Conservation (phyloP, 1,140 invertebrate genomes). For the Tetragonula clypearis region DNA sequence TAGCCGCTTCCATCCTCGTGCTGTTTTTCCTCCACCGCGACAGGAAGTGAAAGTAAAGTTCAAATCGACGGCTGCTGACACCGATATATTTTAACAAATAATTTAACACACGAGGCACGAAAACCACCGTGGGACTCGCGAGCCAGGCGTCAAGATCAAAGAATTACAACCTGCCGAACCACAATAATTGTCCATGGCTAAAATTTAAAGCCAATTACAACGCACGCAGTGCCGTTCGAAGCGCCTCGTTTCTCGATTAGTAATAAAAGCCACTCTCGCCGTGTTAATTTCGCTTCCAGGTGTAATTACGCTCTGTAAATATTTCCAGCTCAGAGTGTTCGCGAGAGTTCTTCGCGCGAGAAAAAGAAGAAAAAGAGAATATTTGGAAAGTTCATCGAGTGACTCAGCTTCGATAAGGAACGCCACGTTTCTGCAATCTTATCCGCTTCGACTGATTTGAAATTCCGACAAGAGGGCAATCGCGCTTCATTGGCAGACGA, state of each 20-base stretch:
- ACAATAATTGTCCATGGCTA: background rate
- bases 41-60: conserved; percentile 22
- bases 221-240: background rate
- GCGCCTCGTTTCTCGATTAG: background rate
- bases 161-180: background rate
- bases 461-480: conserved; percentile 20
- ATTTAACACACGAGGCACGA: background rate
- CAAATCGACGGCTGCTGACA: background rate
- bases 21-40: background rate
- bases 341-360: background rate
- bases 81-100: background rate
- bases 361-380: background rate
- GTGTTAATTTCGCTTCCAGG: background rate
- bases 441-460: background rate
- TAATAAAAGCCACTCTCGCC: background rate
- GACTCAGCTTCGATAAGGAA: background rate
- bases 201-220: background rate
- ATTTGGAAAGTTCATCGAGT: background rate
- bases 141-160: background rate
- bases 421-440: background rate
- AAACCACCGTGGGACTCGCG: no score
- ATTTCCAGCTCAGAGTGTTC: background rate
- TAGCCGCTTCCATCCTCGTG: background rate
- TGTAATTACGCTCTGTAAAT: background rate
- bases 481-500: background rate